Conservation (phyloP, 2,888 invertebrate species). For the Parnassius apollo region DNA sequence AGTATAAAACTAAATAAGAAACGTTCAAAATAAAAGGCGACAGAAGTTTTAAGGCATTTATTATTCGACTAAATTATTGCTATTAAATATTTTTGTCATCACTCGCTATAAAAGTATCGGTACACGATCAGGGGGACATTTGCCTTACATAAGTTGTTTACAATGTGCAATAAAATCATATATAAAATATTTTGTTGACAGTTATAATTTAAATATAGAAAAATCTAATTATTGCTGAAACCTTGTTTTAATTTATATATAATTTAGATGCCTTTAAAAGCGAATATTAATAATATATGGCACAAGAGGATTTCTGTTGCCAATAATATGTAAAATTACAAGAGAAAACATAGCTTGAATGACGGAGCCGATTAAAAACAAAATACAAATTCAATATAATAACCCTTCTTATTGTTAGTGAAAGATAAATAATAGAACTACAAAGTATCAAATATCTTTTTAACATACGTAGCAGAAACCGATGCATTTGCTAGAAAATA, state of each 20-base stretch:
- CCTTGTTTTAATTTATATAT: background rate
- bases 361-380: background rate
- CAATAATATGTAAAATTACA: too few relatives aligned
- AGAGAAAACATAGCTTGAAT: background rate
- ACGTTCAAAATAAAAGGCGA: background rate
- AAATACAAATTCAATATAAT: background rate
- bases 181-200: background rate
- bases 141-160: too few relatives aligned
- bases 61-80: constrained; percentile 13
- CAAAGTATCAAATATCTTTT: too few relatives aligned
- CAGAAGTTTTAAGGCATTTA: constrained; percentile 2
- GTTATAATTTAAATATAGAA: background rate
- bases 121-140: too few relatives aligned
- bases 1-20: background rate
- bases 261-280: too few relatives aligned
- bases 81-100: background rate
- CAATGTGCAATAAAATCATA: background rate
- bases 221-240: background rate
- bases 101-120: too few relatives aligned
- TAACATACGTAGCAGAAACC: too few relatives aligned
- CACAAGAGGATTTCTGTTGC: too few relatives aligned
- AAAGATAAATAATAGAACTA: too few relatives aligned
- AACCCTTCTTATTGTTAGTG: too few relatives aligned
- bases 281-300: too few relatives aligned
- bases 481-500: too few relatives aligned